Evolutionary conservation across 1,140 invertebrate species (phyloP).

Genomic region (Lethrus apterus): DNA sequence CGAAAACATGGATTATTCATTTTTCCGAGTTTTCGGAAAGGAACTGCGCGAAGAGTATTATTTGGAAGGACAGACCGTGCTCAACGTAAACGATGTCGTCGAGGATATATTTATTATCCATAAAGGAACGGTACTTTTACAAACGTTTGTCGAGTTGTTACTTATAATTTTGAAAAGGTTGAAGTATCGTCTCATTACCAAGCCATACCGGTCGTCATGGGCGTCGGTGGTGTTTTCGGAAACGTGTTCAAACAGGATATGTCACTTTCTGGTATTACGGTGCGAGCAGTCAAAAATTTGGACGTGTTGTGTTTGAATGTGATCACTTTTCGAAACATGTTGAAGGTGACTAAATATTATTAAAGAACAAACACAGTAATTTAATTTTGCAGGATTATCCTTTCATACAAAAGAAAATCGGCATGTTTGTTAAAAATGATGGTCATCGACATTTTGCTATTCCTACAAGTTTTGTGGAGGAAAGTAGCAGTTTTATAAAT

Average conservation of each 20-base stretch:
- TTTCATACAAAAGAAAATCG: constrained; percentile 8
- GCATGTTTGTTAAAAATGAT: background rate
- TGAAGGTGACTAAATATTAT: constrained; percentile 3
- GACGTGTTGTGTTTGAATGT: constrained; percentile 19
- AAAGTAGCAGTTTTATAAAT: constrained; percentile 2
- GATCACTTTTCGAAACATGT: constrained; percentile 15
- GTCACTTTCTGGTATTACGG: constrained; percentile 1
- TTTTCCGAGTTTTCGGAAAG: constrained; percentile 45
- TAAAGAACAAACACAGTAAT: background rate
- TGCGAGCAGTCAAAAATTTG: constrained; percentile 25
- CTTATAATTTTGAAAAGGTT: constrained; percentile 19
- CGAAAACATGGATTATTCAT: constrained; percentile 43
- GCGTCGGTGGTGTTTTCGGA: constrained; percentile 44
- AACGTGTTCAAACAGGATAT: constrained; percentile 41
- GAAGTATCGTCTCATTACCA: constrained; percentile 42
- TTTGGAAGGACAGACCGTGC: constrained; percentile 43
- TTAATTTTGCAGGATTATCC: constrained; percentile 8
- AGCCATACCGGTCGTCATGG: constrained; percentile 44
- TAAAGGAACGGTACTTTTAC: constrained; percentile 16
- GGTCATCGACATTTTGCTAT: constrained; percentile 4
- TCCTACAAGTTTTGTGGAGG: constrained; percentile 6
- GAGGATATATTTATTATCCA: constrained; percentile 31
- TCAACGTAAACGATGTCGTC: constrained; percentile 42
- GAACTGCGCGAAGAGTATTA: constrained; percentile 42
- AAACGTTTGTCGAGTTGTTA: background rate